Evolutionary conservation across 2,113 vertebrate species (phyloP), one percentile per base, ranked within the genome.

Genomic region (Acrocephalus arundinaceus): DNA sequence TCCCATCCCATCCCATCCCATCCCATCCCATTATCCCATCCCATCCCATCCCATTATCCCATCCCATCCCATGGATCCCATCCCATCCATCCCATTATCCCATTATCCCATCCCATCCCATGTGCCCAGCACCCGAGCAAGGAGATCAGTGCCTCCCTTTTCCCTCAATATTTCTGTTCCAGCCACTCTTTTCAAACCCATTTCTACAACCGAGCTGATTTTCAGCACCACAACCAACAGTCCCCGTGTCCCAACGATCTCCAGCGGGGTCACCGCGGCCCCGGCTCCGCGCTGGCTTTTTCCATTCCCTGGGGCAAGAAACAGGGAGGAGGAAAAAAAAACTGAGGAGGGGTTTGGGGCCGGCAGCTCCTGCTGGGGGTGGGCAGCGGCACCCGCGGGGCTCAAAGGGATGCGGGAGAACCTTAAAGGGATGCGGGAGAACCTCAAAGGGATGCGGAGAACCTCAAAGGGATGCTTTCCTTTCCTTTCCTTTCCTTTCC

Each of bases 111-210:
- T 35, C 35, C 35, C 35, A 1, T 11, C 19, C 78, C 78, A 1
- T 0, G 19, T 2, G 4, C 65, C 11, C 16, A 0, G 1, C 43
- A 19, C 54, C 39, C 3, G 12, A 55, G 72, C 31, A 3, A 27
- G 46, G 52, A 31, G 4, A 37, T 1, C 1, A 11, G 10, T 2
- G 19, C 58, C 2, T 70, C 6, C 0, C 33, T 22, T 27, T 46
- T 12, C 62, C 11, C 4, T 1, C 0, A 6, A 5, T 39, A 22
- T 51, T 23, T 17, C 4, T 0, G 6, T 1, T 6, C 58, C 74
- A 21, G 12, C 5, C 8, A 4, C 28, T 20, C 46, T 55, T 63
- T 17, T 2, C 3, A 27, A 73, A 1, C 39, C 15, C n/a, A 0
- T 43, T 81, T 71, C 39, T 1, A 27, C 48, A 7, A 7, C 41